Base-by-base conservation (phyloP, 2,797 vertebrate genomes). In the Neopelma chrysocephalum region DNA sequence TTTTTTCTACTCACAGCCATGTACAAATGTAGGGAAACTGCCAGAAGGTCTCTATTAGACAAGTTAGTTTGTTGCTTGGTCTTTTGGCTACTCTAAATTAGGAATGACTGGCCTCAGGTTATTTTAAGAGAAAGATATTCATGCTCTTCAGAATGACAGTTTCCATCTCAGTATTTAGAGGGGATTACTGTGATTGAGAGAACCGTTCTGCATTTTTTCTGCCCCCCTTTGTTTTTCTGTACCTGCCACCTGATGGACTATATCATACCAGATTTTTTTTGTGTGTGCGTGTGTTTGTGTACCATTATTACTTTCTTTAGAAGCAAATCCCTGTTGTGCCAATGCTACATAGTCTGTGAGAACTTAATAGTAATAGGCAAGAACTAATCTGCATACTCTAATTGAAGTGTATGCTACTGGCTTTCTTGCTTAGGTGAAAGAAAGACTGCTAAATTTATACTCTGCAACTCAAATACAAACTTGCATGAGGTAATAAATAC, bases 381-480 rank as follows among this genome's bases (percentile, higher is more conserved):
- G 68, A 80, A 53, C 12, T 58, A 34, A 97, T 97, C 87, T 96
- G 45, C 61, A 75, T 96, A 60, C 17, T 79, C 61, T 87, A 75
- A 95, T 90, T 94, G 53, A 96, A 90, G 65, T 45, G 18, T 85
- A 19, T 22, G 43, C 45, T 72, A 9, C 16, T 77, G 75, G 53
- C 34, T 89, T 88, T 78, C 54, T 77, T 69, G 54, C 72, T 87
- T 76, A 73, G 62, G 34, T 79, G 48, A 76, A 68, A 56, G 40
- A 84, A 76, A 34, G 14, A 34, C 18, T 62, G 10, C 77, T 93
- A n/a, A 53, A 82, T 89, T 88, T 85, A 17, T 65, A 42, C n/a
- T 56, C 27, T 82, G n/a, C 58, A 91, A 50, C 50, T 85, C 18
- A 81, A 66, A 77, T 48, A 29, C 21, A 89, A 78, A 72, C 38